Evolutionary conservation across 2,797 vertebrate genomes (phyloP).

Genomic region (Eidolon dupreanum): DNA sequence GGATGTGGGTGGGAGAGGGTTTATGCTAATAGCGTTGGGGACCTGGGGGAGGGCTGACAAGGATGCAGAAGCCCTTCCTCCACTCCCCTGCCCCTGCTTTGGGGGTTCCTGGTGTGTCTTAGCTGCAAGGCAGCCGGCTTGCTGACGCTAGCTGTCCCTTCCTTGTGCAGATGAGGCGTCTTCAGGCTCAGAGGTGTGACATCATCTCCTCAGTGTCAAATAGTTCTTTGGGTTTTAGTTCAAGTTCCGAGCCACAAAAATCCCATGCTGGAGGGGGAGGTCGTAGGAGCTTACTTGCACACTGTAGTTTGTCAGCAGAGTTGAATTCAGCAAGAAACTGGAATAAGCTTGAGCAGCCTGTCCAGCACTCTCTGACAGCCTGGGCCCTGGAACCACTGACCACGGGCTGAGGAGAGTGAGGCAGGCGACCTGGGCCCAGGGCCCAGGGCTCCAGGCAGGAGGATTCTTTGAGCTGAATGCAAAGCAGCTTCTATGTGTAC

Average conservation of each 20-base stretch:
- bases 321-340: neutral
- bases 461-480: neutral
- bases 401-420: neutral
- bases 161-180: neutral
- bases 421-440: neutral
- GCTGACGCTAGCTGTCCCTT: neutral
- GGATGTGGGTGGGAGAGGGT: neutral
- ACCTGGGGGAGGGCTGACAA: neutral
- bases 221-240: neutral
- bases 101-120: neutral
- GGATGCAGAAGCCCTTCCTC: neutral
- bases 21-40: neutral
- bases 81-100: neutral
- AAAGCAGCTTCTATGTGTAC: neutral
- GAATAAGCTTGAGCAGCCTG: neutral
- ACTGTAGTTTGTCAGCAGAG: neutral
- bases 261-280: neutral
- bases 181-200: neutral
- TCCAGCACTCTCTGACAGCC: no score
- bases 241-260: neutral
- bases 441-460: rapidly evolving
- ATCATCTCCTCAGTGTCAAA: neutral
- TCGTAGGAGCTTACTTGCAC: neutral
- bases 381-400: neutral
- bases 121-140: neutral